A percentile compares a stretch with the other conserved stretches of the same genome.
Conservation (phyloP, 2,888 invertebrate species). For the Diarsia brunnea region DNA sequence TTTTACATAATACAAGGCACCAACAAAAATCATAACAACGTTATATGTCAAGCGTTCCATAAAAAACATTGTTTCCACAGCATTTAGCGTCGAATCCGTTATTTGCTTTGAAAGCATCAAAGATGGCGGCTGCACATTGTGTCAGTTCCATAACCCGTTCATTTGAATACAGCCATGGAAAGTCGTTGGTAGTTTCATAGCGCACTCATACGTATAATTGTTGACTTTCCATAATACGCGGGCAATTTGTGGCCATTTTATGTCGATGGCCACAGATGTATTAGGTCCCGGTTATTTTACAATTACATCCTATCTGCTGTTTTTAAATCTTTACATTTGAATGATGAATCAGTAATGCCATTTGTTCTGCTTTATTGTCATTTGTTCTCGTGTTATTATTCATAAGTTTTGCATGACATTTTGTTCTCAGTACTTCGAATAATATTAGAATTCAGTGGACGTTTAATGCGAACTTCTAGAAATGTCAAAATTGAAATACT, state of each 20-base stretch:
- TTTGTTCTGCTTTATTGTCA: conserved; percentile 36
- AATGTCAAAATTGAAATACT: conserved; percentile 34
- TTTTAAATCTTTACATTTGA: conserved; percentile 54
- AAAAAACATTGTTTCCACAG: conserved; percentile 45
- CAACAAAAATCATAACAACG: conserved; percentile 11
- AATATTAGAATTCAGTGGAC: conserved; percentile 12
- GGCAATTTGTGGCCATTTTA: conserved; percentile 64
- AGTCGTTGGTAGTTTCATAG: conserved; percentile 74
- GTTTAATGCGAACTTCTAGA: conserved; percentile 17
- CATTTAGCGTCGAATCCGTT: conserved; percentile 45
- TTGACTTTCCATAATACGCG: conserved; percentile 78
- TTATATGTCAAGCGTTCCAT: conserved; percentile 21
- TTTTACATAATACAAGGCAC: conserved; percentile 5
- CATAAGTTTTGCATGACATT: conserved; percentile 7
- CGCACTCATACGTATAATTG: conserved; percentile 84
- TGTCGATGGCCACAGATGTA: conserved; percentile 62
- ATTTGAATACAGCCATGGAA: conserved; percentile 74
- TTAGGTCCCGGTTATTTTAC: conserved; percentile 42
- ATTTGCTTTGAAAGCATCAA: conserved; percentile 57
- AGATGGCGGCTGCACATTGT: conserved; percentile 57
- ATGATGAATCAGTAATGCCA: conserved; percentile 38
- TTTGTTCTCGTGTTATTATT: conserved; percentile 36
- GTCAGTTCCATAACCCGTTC: conserved; percentile 63
- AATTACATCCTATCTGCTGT: conserved; percentile 48
- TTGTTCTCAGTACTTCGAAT: conserved; percentile 4